Evolutionary conservation across 2,888 invertebrate genomes (phyloP), one percentile per base, ranked within the genome.

Genomic region (Neocrepidodera transversa): DNA sequence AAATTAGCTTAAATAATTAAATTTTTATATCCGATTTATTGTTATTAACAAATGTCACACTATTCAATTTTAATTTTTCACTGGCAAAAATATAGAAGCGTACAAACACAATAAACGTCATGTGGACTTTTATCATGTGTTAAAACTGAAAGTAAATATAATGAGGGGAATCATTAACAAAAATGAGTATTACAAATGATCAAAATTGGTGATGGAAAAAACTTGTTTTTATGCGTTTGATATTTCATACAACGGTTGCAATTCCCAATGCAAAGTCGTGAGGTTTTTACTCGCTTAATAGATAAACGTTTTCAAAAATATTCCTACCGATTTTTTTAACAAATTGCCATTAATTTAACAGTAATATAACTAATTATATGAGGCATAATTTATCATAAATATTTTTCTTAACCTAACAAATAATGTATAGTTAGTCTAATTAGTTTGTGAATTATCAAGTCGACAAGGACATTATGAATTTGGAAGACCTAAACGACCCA

Each of bases 111-210:
- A 32, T 18, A 55, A 55, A 55, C 55, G 55, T 50, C 32, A 51
- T 55, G 54, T 38, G 60, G 45, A 60, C 55, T 54, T 59, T 59
- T 32, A 60, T 60, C 55, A 43, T 11, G 55, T 51, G 60, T 55
- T 49, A 48, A 61, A 61, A 42, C 43, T 30, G 43, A 56, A 43
- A 57, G 56, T 23, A 60, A 60, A 60, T 52, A 60, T 7, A 32
- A 48, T 8, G 11, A 48, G 6, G 32, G 32, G 16, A 17, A 42
- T 42, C 23, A 18, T 52, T 26, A 38, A 52, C 18, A 14, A 28
- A 50, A 17, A 14, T 32, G 32, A 30, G 18, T 38, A 32, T 14
- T 36, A 17, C 26, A 47, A n/a, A 45, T 54, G 35, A 52, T 45
- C 40, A 10, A 45, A 32, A 28, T 32, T 14, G 20, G 18, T 32